A percentile compares a stretch with the other conserved stretches of the same genome.
Evolutionary conservation across 2,113 vertebrate species (phyloP).

Genomic region (Vireo altiloquus): DNA sequence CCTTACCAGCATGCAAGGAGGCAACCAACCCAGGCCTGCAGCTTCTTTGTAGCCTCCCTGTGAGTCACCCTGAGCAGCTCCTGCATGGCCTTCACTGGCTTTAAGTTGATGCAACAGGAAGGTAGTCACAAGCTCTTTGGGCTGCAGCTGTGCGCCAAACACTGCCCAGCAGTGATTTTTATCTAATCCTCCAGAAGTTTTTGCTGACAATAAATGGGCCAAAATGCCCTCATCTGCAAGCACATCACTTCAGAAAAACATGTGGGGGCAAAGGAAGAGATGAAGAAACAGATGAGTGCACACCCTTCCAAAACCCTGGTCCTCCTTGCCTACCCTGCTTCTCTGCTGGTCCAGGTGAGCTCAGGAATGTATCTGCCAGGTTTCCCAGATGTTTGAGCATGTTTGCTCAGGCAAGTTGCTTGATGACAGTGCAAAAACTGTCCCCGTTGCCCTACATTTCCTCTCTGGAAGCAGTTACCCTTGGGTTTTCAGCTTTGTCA

Average conservation of each 20-base stretch:
- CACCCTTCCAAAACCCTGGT: accelerated
- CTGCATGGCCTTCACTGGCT: background rate
- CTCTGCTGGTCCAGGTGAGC: background rate
- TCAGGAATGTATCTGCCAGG: background rate
- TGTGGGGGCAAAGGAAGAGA: background rate
- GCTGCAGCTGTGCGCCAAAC: background rate
- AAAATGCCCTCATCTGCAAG: background rate
- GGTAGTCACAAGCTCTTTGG: background rate
- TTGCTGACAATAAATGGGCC: background rate
- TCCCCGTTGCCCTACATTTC: background rate
- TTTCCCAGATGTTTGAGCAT: background rate
- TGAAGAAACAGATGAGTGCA: background rate
- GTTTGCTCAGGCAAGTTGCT: background rate
- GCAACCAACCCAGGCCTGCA: background rate
- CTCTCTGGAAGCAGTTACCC: background rate
- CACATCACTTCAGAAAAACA: accelerated
- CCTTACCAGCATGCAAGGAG: background rate
- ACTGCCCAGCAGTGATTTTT: background rate
- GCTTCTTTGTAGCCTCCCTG: accelerated
- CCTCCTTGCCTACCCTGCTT: background rate
- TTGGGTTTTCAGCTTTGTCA: background rate
- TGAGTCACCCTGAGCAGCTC: background rate
- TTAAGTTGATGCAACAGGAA: background rate
- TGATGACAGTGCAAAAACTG: background rate
- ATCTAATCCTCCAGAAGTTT: background rate